Evolutionary conservation across 2,113 vertebrate genomes (phyloP).

Genomic region (Pristiophorus japonicus): DNA sequence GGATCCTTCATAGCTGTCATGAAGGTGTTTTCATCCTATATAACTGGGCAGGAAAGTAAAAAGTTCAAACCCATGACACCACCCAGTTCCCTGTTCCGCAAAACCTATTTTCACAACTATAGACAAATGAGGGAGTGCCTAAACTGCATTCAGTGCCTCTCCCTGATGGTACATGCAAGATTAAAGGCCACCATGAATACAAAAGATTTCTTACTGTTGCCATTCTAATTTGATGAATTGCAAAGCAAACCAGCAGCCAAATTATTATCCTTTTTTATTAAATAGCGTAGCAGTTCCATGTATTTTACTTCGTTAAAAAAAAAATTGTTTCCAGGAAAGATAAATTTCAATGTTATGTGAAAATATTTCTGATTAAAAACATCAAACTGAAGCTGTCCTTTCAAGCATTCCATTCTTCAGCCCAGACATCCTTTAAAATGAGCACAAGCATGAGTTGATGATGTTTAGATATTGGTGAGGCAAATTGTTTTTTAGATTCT

Average conservation of each 20-base stretch:
- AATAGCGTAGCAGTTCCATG: neutral
- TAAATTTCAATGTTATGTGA: neutral
- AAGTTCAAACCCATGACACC: conserved; percentile 2
- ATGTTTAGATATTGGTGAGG: neutral
- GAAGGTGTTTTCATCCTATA: neutral
- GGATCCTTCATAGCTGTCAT: neutral
- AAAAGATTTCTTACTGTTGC: no score
- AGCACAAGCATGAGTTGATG: neutral
- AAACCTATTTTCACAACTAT: neutral
- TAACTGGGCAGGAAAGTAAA: neutral
- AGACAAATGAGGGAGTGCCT: neutral
- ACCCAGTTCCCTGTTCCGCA: neutral
- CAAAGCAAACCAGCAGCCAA: neutral
- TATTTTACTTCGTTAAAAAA: neutral
- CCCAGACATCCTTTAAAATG: neutral
- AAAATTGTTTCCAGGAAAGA: neutral
- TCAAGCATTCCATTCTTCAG: neutral
- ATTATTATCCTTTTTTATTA: neutral
- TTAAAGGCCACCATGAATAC: neutral
- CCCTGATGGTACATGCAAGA: neutral
- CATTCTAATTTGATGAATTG: neutral
- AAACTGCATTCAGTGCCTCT: neutral
- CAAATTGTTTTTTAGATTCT: conserved; percentile 35
- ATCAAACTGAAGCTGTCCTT: neutral
- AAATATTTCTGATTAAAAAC: neutral